A percentile compares a stretch with the other conserved stretches of the same genome.
Conservation (phyloP, 2,113 vertebrate genomes). For the Nothoprocta perdicaria region DNA sequence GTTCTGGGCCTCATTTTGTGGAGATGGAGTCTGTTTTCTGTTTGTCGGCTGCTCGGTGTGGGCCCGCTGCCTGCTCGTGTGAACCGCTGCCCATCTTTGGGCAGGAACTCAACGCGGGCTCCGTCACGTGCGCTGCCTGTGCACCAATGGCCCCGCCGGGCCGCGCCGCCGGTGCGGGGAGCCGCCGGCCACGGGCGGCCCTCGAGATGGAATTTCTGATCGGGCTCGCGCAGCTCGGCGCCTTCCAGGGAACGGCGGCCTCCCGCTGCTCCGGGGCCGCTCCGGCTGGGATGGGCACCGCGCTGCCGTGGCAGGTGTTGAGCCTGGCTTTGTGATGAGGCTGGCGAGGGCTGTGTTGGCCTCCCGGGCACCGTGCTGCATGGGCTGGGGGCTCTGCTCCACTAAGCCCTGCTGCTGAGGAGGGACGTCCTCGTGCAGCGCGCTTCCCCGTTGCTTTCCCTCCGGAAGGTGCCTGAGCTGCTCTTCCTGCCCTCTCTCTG, state of each 20-base stretch:
- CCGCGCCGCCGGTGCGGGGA: slow-evolving; percentile 43
- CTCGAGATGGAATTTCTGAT: slow-evolving; percentile 66
- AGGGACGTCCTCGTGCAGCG: not conserved
- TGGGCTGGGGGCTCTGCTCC: fast-evolving
- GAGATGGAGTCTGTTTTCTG: slow-evolving; percentile 81
- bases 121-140: slow-evolving; percentile 42
- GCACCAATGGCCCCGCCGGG: slow-evolving; percentile 53
- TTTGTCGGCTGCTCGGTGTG: slow-evolving; percentile 76
- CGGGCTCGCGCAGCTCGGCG: slow-evolving; percentile 35
- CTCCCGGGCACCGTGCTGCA: fast-evolving
- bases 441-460: not conserved
- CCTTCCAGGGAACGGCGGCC: not conserved
- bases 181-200: slow-evolving; percentile 56
- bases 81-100: slow-evolving; percentile 80
- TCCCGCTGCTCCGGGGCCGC: not conserved
- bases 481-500: not conserved
- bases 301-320: not conserved
- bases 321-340: fast-evolving
- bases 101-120: slow-evolving; percentile 75
- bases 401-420: fast-evolving
- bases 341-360: not conserved
- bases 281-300: not conserved
- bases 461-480: not conserved
- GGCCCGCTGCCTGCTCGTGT: slow-evolving; percentile 72
- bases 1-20: slow-evolving; percentile 80